phyloP scores from a whole-genome alignment of 2,113 vertebrate genomes.

The Dendrocopos noguchii region DNA sequence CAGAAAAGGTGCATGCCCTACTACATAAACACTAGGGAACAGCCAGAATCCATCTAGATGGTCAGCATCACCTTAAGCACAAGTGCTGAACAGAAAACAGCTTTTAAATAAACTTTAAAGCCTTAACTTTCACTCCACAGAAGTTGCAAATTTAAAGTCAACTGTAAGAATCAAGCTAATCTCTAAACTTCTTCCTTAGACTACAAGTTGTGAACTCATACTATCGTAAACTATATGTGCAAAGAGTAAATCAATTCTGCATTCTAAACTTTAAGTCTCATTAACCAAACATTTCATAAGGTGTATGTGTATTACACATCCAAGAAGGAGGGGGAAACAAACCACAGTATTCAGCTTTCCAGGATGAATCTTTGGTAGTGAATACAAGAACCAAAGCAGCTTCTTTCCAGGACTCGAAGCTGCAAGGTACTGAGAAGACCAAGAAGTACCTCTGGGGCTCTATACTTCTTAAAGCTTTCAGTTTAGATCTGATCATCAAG shows the following conservation, averaged over 20 bases:
- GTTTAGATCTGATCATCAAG: neutral
- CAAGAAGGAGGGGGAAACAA: neutral
- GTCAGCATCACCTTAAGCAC: neutral
- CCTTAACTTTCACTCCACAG: neutral
- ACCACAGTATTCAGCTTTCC: neutral
- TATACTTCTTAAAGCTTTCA: neutral
- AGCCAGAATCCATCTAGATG: neutral
- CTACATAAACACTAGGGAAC: neutral
- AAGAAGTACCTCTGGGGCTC: neutral
- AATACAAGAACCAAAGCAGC: neutral
- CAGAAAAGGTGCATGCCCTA: neutral
- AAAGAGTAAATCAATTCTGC: neutral
- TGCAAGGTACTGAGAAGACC: neutral
- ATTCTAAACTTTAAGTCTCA: neutral
- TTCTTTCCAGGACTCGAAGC: neutral
- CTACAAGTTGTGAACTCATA: neutral
- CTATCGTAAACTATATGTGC: neutral
- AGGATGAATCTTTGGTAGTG: neutral
- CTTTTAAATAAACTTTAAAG: neutral
- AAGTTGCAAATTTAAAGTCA: neutral
- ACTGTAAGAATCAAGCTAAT: neutral
- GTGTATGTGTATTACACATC: neutral
- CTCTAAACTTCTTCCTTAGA: neutral
- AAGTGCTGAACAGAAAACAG: neutral
- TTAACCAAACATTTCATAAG: neutral